Evolutionary conservation across 2,888 invertebrate genomes (phyloP).

Genomic region (Zhuqinia jingwanae): DNA sequence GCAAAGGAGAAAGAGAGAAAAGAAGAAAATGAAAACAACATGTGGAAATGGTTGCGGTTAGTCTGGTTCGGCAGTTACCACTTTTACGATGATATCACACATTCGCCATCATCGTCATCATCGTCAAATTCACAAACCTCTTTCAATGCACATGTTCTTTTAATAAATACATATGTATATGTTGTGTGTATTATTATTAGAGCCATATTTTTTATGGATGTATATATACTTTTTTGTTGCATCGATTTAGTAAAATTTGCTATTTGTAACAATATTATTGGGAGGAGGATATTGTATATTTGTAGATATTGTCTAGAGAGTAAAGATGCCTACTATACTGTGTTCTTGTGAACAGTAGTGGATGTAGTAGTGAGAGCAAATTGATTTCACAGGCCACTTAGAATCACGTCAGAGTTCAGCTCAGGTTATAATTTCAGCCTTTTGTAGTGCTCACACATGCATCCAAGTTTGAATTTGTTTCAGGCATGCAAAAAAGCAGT

Average conservation of each 20-base stretch:
- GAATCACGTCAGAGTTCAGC: slow-evolving; percentile 65
- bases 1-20: no score
- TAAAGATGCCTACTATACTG: no score
- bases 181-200: background rate
- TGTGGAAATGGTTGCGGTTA: slow-evolving; percentile 42
- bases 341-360: no score
- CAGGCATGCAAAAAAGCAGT: slow-evolving; percentile 68
- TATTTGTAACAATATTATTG: no score
- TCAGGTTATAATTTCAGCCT: slow-evolving; percentile 63
- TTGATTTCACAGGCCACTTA: slow-evolving; percentile 66
- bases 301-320: no score
- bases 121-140: slow-evolving; percentile 35
- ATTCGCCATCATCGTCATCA: slow-evolving; percentile 29
- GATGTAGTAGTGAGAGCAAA: slow-evolving; percentile 36
- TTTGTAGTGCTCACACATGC: slow-evolving; percentile 55
- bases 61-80: slow-evolving; percentile 52
- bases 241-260: background rate
- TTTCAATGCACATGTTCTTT: background rate
- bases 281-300: no score
- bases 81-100: slow-evolving; percentile 55
- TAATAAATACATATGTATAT: no score
- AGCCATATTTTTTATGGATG: background rate
- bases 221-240: background rate
- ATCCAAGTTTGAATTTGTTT: slow-evolving; percentile 59
- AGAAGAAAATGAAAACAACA: slow-evolving; percentile 34